These are phyloP conservation scores for Tenebrio molitor DNA, from an alignment of 1,140 invertebrate species.

Conservation along the genomic window DNA sequence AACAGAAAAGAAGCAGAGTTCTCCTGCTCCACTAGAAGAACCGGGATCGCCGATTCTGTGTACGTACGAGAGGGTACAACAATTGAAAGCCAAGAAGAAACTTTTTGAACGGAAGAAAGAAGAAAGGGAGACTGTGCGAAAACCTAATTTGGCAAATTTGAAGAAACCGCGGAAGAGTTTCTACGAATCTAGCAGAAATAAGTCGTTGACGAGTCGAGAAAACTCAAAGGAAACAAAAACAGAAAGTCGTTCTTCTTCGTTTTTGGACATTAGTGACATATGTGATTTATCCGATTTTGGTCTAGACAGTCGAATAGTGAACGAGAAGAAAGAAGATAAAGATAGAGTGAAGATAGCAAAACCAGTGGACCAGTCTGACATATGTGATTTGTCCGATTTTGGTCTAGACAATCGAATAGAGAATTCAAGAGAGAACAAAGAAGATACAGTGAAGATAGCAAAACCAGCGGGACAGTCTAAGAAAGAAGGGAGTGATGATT, in stretches of 20 bases:
- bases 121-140: slow-evolving; percentile 6
- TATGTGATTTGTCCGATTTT: slow-evolving; percentile 42
- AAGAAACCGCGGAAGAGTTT: slow-evolving; percentile 2
- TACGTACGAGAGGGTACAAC: background rate
- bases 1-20: slow-evolving; percentile 3
- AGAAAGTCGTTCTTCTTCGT: background rate
- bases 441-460: background rate
- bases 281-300: slow-evolving; percentile 41
- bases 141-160: slow-evolving; percentile 10
- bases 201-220: background rate
- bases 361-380: slow-evolving; percentile 2
- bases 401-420: background rate
- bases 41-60: slow-evolving; percentile 36
- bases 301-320: background rate
- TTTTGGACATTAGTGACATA: slow-evolving; percentile 32
- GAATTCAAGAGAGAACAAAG: background rate
- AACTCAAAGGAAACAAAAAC: too few species aligned
- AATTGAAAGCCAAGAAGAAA: slow-evolving; percentile 24
- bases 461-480: slow-evolving; percentile 6
- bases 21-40: background rate
- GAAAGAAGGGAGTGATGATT: slow-evolving; percentile 4
- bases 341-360: background rate
- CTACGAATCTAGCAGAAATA: slow-evolving; percentile 8
- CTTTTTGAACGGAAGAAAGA: slow-evolving; percentile 24
- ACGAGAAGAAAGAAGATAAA: slow-evolving; percentile 22